Percentiles rank a stretch among this genome's conserved stretches.
Conservation (phyloP, 2,797 vertebrate species). For the Lagodon rhomboides region DNA sequence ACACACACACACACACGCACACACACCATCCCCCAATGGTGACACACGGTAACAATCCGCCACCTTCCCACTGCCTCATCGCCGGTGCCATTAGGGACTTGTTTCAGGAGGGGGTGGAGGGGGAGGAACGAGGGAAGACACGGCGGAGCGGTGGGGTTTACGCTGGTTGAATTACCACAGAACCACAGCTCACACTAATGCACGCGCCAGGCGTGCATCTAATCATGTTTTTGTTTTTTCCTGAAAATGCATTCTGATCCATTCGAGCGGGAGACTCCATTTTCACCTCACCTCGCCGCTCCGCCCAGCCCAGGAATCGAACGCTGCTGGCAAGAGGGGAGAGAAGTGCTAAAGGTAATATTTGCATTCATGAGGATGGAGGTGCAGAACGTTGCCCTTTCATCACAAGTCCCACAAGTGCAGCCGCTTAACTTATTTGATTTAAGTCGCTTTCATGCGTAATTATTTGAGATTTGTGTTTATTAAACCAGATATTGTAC, state of each 20-base stretch:
- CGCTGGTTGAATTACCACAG: slow-evolving; percentile 60
- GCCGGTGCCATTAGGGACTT: slow-evolving; percentile 74
- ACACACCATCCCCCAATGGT: slow-evolving; percentile 72
- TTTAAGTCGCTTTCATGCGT: neutral
- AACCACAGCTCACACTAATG: slow-evolving; percentile 52
- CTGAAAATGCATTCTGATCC: slow-evolving; percentile 25
- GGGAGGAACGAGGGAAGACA: slow-evolving; percentile 7
- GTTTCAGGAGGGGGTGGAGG: slow-evolving; percentile 50
- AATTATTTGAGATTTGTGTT: slow-evolving; percentile 10
- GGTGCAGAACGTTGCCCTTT: slow-evolving; percentile 2
- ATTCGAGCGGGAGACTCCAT: slow-evolving; percentile 45
- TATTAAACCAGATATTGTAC: neutral
- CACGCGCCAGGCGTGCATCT: slow-evolving; percentile 31
- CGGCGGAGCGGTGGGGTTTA: slow-evolving; percentile 33
- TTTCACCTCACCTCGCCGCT: slow-evolving; percentile 36
- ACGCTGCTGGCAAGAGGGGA: slow-evolving; percentile 15
- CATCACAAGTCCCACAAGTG: slow-evolving; percentile 56
- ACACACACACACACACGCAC: slow-evolving; percentile 45
- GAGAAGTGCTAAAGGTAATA: slow-evolving; percentile 33
- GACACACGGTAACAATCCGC: slow-evolving; percentile 74
- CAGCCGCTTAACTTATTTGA: neutral
- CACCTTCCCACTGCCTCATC: slow-evolving; percentile 72
- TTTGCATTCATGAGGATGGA: slow-evolving; percentile 31
- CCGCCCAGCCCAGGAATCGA: slow-evolving; percentile 31
- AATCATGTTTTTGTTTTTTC: slow-evolving; percentile 23